Conservation (phyloP, 2,888 invertebrate genomes). For the Parnassius smintheus region DNA sequence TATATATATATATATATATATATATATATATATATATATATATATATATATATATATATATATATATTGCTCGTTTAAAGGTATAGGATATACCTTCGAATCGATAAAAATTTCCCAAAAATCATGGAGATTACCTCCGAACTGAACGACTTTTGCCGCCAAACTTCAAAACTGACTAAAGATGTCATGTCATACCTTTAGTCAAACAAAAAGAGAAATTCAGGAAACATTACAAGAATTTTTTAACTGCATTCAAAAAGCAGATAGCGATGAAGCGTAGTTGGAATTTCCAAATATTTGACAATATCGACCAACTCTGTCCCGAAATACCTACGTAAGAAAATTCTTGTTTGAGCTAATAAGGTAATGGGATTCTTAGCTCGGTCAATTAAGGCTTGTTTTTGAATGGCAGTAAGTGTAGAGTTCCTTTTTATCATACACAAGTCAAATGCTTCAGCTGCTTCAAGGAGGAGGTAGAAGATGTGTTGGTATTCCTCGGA, state of each 20-base stretch:
- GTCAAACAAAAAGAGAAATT: conserved; percentile 38
- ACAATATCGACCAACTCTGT: conserved; percentile 79
- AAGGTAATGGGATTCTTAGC: conserved; percentile 85
- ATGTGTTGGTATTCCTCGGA: conserved; percentile 72
- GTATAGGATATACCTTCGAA: too few species aligned
- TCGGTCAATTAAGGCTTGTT: conserved; percentile 82
- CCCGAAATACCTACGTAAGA: conserved; percentile 81
- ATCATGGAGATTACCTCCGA: conserved; percentile 2
- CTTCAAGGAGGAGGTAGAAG: conserved; percentile 85
- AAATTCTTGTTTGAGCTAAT: conserved; percentile 83
- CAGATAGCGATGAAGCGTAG: conserved; percentile 84
- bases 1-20: too few species aligned
- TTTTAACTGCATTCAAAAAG: conserved; percentile 84
- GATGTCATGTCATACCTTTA: conserved; percentile 35
- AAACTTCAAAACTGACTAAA: conserved; percentile 30
- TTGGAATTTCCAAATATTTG: conserved; percentile 83
- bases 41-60: too few species aligned
- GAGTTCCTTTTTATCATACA: conserved; percentile 89
- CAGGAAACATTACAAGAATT: conserved; percentile 25
- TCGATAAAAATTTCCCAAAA: conserved; percentile 5
- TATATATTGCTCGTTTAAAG: too few species aligned
- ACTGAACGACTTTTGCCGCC: conserved; percentile 16
- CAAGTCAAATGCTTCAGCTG: conserved; percentile 88
- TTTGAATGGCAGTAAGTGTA: conserved; percentile 83
- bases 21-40: too few species aligned